A percentile compares a stretch with the other conserved stretches of the same genome.
These are phyloP conservation scores for Lasaia peninsularis DNA, from an alignment of 1,140 invertebrate species.

Conservation along the genomic window DNA sequence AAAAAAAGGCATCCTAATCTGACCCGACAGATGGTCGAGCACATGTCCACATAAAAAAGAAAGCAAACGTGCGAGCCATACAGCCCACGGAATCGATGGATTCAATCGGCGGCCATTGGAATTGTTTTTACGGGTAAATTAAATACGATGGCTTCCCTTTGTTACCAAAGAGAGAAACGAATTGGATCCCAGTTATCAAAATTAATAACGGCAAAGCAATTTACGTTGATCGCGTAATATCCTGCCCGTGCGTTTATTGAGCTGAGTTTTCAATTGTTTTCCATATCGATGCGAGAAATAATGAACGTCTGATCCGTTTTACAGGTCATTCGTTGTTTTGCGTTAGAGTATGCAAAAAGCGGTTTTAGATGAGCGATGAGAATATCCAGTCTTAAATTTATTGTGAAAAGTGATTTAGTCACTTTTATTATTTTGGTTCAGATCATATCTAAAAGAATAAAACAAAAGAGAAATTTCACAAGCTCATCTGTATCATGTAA, in stretches of 20 bases:
- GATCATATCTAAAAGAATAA: no score
- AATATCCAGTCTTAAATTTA: no score
- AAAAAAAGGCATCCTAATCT: conserved; percentile 71
- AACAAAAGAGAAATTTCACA: no score
- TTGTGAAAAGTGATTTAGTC: no score
- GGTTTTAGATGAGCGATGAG: no score
- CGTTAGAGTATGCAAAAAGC: no score
- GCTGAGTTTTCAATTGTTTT: conserved; percentile 64
- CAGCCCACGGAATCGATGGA: conserved; percentile 32
- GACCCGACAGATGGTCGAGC: conserved; percentile 65
- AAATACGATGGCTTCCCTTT: conserved; percentile 74
- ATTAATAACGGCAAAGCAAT: conserved; percentile 75
- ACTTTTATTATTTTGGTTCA: no score
- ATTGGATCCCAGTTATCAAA: conserved; percentile 75
- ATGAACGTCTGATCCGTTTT: conserved; percentile 32
- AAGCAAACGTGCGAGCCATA: conserved; percentile 17
- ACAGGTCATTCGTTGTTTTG: conserved; percentile 6
- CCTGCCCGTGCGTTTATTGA: conserved; percentile 61
- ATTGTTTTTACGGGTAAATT: conserved; percentile 57
- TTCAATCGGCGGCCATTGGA: conserved; percentile 43
- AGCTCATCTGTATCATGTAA: no score
- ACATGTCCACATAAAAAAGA: conserved; percentile 61
- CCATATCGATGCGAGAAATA: conserved; percentile 40
- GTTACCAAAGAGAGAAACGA: conserved; percentile 75
- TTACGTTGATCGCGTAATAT: conserved; percentile 73